Evolutionary conservation across 2,888 invertebrate genomes (phyloP).

Genomic region (Stratiomys singularior): DNA sequence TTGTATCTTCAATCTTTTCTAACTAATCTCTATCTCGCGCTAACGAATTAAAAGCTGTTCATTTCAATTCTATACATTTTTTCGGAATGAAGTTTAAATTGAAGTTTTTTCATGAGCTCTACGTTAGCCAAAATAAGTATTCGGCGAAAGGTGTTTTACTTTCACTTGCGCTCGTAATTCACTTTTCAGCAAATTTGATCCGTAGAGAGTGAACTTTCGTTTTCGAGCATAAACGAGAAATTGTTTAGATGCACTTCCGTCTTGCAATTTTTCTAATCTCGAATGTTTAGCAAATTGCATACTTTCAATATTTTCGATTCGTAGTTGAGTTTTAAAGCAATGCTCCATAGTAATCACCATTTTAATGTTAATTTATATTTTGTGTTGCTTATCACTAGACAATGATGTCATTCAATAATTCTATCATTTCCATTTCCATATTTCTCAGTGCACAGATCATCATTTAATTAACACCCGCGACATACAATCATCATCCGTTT

Average conservation of each 20-base stretch:
- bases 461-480: constrained; percentile 35
- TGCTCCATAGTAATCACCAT: too few species aligned
- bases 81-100: neutral
- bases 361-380: too few species aligned
- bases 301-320: too few species aligned
- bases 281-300: too few species aligned
- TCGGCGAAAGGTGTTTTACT: constrained; percentile 8
- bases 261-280: too few species aligned
- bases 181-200: neutral
- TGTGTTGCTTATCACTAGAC: neutral
- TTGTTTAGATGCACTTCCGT: too few species aligned
- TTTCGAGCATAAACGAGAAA: too few species aligned
- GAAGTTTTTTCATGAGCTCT: neutral
- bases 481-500: neutral
- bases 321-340: too few species aligned
- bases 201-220: neutral
- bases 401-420: neutral
- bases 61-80: neutral
- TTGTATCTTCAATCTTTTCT: neutral
- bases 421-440: neutral
- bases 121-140: neutral
- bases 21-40: neutral
- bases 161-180: neutral
- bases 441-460: neutral
- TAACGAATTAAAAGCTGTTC: neutral